These are phyloP conservation scores for Microcebus ravelobensis DNA, from an alignment of 2,113 vertebrate species.

Conservation along the genomic window DNA sequence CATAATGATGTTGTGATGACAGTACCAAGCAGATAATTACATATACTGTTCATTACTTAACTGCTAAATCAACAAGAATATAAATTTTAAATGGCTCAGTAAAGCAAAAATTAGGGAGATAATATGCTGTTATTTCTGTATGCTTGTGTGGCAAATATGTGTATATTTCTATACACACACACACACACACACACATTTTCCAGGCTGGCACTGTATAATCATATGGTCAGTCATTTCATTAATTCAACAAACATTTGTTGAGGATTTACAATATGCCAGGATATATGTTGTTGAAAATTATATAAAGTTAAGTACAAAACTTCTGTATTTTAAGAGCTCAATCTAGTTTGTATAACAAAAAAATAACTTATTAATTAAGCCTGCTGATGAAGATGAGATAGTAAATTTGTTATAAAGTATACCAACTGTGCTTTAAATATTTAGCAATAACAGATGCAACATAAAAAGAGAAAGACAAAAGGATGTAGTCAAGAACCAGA, in stretches of 20 bases:
- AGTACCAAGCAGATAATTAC: conserved; percentile 54
- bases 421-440: not conserved
- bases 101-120: not conserved
- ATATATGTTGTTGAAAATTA: not conserved
- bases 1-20: conserved; percentile 78
- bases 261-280: not conserved
- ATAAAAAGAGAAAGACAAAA: not conserved
- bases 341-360: not conserved
- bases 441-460: not conserved
- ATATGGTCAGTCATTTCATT: not conserved
- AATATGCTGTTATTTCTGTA: not conserved
- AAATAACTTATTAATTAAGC: not conserved
- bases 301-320: not conserved
- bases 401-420: not conserved
- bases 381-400: not conserved
- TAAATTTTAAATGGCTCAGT: conserved; percentile 35
- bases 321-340: not conserved
- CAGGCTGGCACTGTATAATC: not conserved
- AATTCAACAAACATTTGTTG: not conserved
- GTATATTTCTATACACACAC: no score
- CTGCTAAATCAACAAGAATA: conserved; percentile 56
- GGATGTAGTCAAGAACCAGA: not conserved
- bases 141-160: not conserved
- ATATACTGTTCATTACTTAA: conserved; percentile 63
- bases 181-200: not conserved